Conservation (phyloP, 2,113 vertebrate species). For the Mohoua ochrocephala region DNA sequence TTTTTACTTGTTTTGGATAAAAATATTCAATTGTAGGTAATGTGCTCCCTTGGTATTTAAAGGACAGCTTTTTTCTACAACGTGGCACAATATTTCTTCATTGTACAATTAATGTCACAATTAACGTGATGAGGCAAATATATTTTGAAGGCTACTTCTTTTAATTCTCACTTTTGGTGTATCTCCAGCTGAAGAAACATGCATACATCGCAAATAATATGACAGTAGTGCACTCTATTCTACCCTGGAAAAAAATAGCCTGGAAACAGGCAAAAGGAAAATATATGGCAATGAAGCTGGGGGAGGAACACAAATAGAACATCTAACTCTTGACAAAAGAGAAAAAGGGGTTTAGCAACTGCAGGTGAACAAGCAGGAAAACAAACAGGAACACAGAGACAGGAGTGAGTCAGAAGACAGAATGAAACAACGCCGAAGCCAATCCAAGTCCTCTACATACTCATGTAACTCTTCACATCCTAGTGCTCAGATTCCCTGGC, state of each 20-base stretch:
- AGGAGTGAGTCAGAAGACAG: neutral
- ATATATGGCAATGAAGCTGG: neutral
- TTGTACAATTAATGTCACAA: neutral
- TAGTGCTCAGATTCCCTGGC: neutral
- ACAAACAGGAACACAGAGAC: neutral
- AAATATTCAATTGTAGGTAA: neutral
- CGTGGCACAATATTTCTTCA: neutral
- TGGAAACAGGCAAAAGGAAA: neutral
- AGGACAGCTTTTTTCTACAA: neutral
- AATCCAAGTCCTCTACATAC: neutral
- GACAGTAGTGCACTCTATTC: neutral
- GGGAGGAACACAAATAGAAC: neutral
- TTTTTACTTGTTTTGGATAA: neutral
- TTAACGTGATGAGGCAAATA: neutral
- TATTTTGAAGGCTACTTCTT: neutral
- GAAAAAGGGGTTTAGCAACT: neutral
- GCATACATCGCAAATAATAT: neutral
- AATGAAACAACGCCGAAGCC: neutral
- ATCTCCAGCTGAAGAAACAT: neutral
- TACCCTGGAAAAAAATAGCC: neutral
- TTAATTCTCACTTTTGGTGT: neutral
- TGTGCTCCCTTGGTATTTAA: neutral
- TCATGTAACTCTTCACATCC: neutral
- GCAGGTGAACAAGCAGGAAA: neutral
- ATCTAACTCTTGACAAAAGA: neutral